phyloP scores from a whole-genome alignment of 2,113 vertebrate genomes.

The Pedionomus torquatus region DNA sequence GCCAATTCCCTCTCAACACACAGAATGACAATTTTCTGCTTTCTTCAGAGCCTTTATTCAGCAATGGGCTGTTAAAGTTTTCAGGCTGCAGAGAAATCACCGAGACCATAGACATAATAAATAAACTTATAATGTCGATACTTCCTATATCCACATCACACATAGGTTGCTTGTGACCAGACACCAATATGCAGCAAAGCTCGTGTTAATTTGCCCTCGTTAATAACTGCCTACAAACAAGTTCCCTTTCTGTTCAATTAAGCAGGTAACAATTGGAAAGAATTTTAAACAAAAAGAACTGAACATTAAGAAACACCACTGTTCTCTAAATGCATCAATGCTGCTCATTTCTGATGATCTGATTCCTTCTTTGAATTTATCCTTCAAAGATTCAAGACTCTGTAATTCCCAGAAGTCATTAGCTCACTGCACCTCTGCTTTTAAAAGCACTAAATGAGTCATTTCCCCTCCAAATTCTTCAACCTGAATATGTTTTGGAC shows the following conservation, averaged over 20 bases:
- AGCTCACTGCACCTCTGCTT: not conserved
- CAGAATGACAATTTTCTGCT: not conserved
- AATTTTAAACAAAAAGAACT: not conserved
- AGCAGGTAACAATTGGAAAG: not conserved
- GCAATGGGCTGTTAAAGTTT: not conserved
- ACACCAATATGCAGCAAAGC: not conserved
- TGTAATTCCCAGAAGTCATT: not conserved
- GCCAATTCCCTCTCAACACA: not conserved
- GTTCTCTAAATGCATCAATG: not conserved
- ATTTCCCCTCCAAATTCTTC: conserved; percentile 26
- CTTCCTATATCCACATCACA: not conserved
- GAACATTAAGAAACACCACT: not conserved
- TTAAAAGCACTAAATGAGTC: not conserved
- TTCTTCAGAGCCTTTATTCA: conserved; percentile 1
- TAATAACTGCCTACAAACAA: not conserved
- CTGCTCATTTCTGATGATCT: not conserved
- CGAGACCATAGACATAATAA: not conserved
- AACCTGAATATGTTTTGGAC: not conserved
- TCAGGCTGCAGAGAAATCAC: not conserved
- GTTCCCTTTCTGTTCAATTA: not conserved
- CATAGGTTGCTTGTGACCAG: not conserved
- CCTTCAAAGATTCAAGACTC: not conserved
- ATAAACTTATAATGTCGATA: not conserved
- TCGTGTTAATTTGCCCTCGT: not conserved
- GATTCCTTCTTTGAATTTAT: not conserved